phyloP scores from a whole-genome alignment of 2,113 vertebrate species.

The Gasterosteus aculeatus region DNA sequence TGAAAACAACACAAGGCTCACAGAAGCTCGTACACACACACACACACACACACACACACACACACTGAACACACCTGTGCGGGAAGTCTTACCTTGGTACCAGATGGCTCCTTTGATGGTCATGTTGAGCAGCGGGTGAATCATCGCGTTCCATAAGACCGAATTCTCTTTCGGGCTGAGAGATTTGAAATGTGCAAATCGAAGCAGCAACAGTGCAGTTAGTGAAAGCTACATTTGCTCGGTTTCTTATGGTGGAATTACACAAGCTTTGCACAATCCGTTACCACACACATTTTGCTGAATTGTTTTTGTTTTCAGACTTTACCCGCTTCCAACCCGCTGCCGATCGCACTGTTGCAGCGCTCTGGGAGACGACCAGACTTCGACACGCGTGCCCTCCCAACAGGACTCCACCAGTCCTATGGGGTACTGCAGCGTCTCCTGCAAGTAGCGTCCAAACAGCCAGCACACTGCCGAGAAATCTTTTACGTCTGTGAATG shows the following conservation, averaged over 20 bases:
- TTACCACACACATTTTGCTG: not conserved
- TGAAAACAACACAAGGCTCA: constrained; percentile 51
- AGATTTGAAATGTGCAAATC: not conserved
- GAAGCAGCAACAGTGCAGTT: not conserved
- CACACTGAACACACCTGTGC: not conserved
- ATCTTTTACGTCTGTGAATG: constrained; percentile 71
- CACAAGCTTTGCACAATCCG: too few species aligned
- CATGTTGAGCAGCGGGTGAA: constrained; percentile 90
- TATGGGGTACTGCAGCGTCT: constrained; percentile 84
- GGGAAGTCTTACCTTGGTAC: constrained; percentile 87
- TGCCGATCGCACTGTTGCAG: constrained; percentile 81
- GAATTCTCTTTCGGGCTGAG: constrained; percentile 54
- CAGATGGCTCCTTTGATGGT: constrained; percentile 89
- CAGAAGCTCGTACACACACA: not conserved
- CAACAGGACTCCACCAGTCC: constrained; percentile 89
- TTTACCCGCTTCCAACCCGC: constrained; percentile 22
- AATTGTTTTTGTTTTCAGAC: not conserved
- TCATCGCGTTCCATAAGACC: constrained; percentile 94
- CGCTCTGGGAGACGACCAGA: constrained; percentile 86
- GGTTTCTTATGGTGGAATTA: too few species aligned
- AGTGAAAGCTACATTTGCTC: not conserved
- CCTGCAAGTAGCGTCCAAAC: constrained; percentile 86
- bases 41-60: not conserved
- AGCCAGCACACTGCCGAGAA: constrained; percentile 95
- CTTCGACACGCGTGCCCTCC: constrained; percentile 89